Evolutionary conservation across 2,113 vertebrate species (phyloP), one percentile per base, ranked within the genome.

Genomic region (Grammomys dolichurus): DNA sequence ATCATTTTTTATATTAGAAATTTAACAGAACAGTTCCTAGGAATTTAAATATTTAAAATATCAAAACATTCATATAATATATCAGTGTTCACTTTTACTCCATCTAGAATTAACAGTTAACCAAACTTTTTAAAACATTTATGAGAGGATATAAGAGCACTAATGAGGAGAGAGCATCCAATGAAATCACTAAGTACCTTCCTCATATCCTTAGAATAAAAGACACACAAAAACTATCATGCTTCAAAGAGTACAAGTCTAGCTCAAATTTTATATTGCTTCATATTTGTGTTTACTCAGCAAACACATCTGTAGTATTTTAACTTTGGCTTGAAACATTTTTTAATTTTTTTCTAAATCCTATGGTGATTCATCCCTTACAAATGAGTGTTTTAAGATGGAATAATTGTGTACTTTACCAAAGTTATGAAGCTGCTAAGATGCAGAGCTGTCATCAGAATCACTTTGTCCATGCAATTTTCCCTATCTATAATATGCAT

Each of bases 251-350:
- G 1, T 40, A 36, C 70, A n/a, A 78, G 22, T 73, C 10, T 54
- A 97, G 22, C n/a, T 95, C 31, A 93, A 77, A 16, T 90, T 96
- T 92, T 84, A 87, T 87, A 92, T 5, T 87, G 2, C 76, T 90
- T 48, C 24, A 2, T 33, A 81, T 91, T 87, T 89, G 65, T 86
- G 67, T 54, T 95, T 94, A 76, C 12, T 82, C 70, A 89, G 81
- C 11, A 84, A 75, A 65, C 65, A 60, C 6, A 73, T 85, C 84
- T 17, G 69, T 36, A 67, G 14, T 95, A 33, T 17, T 91, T 82
- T 31, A 4, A 2, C 40, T 75, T 40, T 73, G 48, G 26, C 5
- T 13, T 80, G 63, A 7, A 13, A 75, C 60, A 72, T 6, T 73
- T 95, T 89, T 81, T 87, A 88, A 94, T 22, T 8, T 6, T 85